Evolutionary conservation across 2,888 invertebrate genomes (phyloP).

Genomic region (Dugesia japonica): DNA sequence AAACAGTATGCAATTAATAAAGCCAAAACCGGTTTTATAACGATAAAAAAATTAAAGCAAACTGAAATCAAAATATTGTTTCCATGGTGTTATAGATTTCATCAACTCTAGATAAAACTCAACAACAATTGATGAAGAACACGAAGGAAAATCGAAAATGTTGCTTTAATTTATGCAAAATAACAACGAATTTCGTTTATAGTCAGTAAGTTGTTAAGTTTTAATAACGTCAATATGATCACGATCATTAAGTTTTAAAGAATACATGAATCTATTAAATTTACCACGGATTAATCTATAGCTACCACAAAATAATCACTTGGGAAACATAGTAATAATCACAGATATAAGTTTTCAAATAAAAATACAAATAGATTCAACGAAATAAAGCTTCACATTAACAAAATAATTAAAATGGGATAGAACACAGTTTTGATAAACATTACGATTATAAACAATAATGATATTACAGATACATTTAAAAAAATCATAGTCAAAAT

Average conservation of each 20-base stretch:
- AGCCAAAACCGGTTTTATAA: not conserved
- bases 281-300: not conserved
- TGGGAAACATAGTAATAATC: not conserved
- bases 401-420: not conserved
- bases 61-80: conserved; percentile 1
- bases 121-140: not conserved
- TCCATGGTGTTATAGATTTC: not conserved
- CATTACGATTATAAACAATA: not conserved
- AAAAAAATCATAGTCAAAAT: not conserved
- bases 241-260: too few relatives aligned
- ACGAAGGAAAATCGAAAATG: not conserved
- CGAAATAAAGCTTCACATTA: conserved; percentile 16
- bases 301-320: not conserved
- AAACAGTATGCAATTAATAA: not conserved
- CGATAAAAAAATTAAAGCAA: not conserved
- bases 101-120: not conserved
- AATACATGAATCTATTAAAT: not conserved
- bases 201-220: too few relatives aligned
- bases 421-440: not conserved
- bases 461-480: not conserved
- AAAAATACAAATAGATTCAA: conserved; percentile 6
- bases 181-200: not conserved
- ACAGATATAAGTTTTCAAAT: conserved; percentile 7
- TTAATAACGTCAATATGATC: too few relatives aligned
- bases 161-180: not conserved